These are phyloP conservation scores for Epizoanthus fatuus DNA, from an alignment of 92 coral and sea anemone genomes.

Conservation along the genomic window DNA sequence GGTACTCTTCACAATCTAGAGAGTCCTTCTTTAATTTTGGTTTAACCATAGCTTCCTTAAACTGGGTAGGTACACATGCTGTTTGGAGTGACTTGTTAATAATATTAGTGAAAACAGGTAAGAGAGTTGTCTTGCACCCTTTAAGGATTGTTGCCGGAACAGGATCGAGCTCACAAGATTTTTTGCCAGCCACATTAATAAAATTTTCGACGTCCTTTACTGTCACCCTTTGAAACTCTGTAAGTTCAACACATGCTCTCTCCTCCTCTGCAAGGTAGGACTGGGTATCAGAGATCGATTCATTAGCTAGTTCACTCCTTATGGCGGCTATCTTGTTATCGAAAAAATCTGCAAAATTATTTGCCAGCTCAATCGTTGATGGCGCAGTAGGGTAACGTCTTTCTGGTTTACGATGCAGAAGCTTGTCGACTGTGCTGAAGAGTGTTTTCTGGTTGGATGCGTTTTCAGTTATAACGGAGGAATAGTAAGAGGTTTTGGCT, in stretches of 20 bases:
- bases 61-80: conserved; percentile 16
- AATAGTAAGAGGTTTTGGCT: too few relatives aligned
- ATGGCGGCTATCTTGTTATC: conserved; percentile 49
- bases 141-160: too few relatives aligned
- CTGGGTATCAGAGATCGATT: background rate
- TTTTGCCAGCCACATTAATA: too few relatives aligned
- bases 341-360: conserved; percentile 41
- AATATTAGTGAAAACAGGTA: conserved; percentile 40
- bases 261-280: background rate
- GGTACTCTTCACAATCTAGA: conserved; percentile 17
- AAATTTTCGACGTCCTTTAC: background rate
- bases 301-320: conserved; percentile 25
- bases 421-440: background rate
- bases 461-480: background rate
- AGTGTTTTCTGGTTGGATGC: background rate
- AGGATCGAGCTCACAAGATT: too few relatives aligned
- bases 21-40: conserved; percentile 18
- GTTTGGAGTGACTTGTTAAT: conserved; percentile 31
- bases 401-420: background rate
- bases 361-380: background rate
- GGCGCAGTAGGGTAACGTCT: background rate
- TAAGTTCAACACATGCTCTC: conserved; percentile 1
- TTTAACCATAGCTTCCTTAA: conserved; percentile 29
- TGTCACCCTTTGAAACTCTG: conserved; percentile 12
- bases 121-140: background rate